Percentiles rank a stretch among this genome's conserved stretches.
These are phyloP conservation scores for Thelaira solivaga DNA, from an alignment of 2,888 invertebrate species.

Conservation along the genomic window DNA sequence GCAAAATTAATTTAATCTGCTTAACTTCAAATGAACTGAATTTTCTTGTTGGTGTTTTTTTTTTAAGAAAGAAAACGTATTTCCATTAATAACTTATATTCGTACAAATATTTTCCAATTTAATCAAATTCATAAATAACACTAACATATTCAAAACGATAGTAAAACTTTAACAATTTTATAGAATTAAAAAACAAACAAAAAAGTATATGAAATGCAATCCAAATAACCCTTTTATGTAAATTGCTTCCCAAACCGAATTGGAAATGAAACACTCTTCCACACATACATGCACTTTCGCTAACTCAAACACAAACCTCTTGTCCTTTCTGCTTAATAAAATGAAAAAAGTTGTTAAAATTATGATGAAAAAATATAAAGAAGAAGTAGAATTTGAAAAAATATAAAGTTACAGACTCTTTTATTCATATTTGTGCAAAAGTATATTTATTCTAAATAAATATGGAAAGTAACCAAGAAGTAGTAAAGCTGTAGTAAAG, in stretches of 20 bases:
- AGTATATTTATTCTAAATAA: conserved; percentile 17
- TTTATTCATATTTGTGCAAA: conserved; percentile 24
- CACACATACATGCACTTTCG: neutral
- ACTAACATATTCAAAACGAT: neutral
- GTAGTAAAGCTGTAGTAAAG: conserved; percentile 18
- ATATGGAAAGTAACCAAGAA: conserved; percentile 31
- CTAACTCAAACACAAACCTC: neutral
- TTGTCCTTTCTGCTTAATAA: neutral
- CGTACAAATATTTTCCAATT: neutral
- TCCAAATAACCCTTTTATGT: conserved; percentile 35
- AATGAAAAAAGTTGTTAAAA: conserved; percentile 19
- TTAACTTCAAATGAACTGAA: too few relatives aligned
- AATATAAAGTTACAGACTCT: too few relatives aligned
- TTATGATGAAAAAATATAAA: neutral
- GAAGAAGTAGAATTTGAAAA: too few relatives aligned
- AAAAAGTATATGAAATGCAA: conserved; percentile 24
- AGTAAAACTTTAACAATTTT: neutral
- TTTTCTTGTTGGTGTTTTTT: too few relatives aligned
- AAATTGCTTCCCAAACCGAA: conserved; percentile 28
- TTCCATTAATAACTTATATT: neutral
- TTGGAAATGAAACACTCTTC: neutral
- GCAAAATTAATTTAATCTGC: too few relatives aligned
- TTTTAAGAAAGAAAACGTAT: neutral
- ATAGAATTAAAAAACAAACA: neutral
- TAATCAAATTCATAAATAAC: conserved; percentile 7